These are phyloP conservation scores for Anniella stebbinsi DNA, from an alignment of 2,797 vertebrate species.

Conservation along the genomic window DNA sequence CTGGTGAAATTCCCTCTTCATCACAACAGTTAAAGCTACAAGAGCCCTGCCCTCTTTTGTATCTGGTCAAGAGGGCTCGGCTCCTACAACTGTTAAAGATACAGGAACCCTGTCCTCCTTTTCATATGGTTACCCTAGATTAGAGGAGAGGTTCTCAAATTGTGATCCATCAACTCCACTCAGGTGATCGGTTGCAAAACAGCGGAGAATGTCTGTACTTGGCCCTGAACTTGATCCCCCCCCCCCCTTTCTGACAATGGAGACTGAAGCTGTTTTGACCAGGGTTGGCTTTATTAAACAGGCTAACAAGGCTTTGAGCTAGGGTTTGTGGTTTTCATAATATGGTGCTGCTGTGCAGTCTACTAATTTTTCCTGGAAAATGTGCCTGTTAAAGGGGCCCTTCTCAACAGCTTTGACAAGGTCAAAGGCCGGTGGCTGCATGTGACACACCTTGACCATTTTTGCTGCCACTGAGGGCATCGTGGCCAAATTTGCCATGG, in stretches of 20 bases:
- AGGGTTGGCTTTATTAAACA: not conserved
- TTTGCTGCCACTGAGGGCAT: too few species aligned
- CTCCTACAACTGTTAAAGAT: too few species aligned
- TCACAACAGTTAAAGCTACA: too few species aligned
- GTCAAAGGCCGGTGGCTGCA: too few species aligned
- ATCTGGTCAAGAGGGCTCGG: too few species aligned
- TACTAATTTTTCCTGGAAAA: not conserved
- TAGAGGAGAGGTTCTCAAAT: too few species aligned
- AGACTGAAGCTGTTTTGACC: not conserved
- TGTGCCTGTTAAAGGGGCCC: not conserved
- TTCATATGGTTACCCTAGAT: too few species aligned
- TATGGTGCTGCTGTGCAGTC: not conserved
- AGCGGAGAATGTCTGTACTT: not conserved
- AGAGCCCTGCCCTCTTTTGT: too few species aligned
- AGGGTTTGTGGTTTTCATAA: not conserved
- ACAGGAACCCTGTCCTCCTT: too few species aligned
- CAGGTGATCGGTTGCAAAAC: not conserved
- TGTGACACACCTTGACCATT: too few species aligned
- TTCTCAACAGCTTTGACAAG: not conserved
- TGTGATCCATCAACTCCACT: not conserved
- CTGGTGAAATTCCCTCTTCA: too few species aligned
- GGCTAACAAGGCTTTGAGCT: not conserved
- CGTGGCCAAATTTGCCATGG: too few species aligned
- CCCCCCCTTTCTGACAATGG: not conserved
- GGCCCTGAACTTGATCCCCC: not conserved